Evolutionary conservation across 1,140 invertebrate genomes (phyloP), one percentile per base, ranked within the genome.

Genomic region (Drosophila orena): DNA sequence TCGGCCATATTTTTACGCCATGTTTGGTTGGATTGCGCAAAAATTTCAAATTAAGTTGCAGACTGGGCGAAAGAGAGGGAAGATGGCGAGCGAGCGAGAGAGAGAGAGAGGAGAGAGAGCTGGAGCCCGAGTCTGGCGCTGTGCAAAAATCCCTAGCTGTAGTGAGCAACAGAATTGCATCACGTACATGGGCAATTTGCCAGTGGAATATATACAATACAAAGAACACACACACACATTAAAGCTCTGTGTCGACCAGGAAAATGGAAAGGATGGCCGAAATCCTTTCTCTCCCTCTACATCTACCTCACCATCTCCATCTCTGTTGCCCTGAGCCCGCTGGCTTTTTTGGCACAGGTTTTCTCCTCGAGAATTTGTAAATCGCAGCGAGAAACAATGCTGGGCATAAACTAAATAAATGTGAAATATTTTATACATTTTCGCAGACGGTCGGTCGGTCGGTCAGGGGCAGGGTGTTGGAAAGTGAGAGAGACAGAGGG

Each of bases 21-120:
- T 84, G 77, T 80, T 85, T 85, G 84, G 84, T 90, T 89, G 84
- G 79, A 89, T 89, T 89, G 84, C 85, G 84, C 72, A 89, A 89
- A 89, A 89, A 89, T 89, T 89, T 89, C 84, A 89, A 90, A 89
- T 89, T 89, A 89, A 89, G 85, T 89, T 89, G 84, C 84, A 80
- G 58, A 65, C 49, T 38, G 35, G 15, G 15, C 14, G 43, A 56
- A 55, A 8, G 15, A 53, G 43, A 60, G 47, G 22, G 38, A 14
- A 37, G 14, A 38, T 47, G n/a, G 20, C 22, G 54, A 14, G 44
- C n/a, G 35, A 40, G 24, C 20, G n/a, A 57, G 40, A 44, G 22
- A 30, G 12, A 57, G 40, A n/a, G n/a, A n/a, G n/a, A n/a, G 24
- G n/a, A 57, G 40, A 44, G 22, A 30, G 12, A 57, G 40, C 30